These are phyloP conservation scores for Plectropomus leopardus DNA, from an alignment of 2,113 vertebrate genomes.

Conservation along the genomic window DNA sequence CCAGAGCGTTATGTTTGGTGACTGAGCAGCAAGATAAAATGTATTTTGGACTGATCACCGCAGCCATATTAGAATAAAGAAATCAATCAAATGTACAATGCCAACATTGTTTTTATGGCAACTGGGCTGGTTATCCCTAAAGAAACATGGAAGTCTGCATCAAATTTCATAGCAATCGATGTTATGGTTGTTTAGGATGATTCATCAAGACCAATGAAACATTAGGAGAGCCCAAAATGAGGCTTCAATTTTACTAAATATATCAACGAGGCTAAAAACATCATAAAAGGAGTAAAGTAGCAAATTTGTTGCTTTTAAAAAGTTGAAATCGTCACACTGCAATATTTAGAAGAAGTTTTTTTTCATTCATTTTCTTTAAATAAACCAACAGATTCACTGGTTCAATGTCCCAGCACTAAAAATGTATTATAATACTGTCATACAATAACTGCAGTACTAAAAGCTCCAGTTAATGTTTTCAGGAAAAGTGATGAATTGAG, in stretches of 20 bases:
- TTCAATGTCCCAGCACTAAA: not conserved
- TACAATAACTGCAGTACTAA: not conserved
- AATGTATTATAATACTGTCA: not conserved
- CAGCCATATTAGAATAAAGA: too few relatives aligned
- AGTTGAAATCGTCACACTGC: not conserved
- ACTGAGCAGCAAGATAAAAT: too few relatives aligned
- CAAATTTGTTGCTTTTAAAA: not conserved
- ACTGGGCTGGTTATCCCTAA: not conserved
- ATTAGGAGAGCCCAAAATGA: not conserved
- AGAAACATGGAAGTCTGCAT: not conserved
- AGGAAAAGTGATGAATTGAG: not conserved
- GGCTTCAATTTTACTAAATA: not conserved
- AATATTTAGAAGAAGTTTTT: too few relatives aligned
- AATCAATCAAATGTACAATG: too few relatives aligned
- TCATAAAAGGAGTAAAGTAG: not conserved
- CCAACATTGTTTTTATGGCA: too few relatives aligned
- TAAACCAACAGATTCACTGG: not conserved
- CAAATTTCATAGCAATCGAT: not conserved
- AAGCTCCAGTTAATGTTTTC: not conserved
- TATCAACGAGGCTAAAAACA: not conserved
- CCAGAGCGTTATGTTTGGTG: too few relatives aligned
- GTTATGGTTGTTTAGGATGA: not conserved
- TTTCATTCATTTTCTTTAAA: not conserved
- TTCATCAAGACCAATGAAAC: conserved; percentile 2
- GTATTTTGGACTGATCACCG: too few relatives aligned